Percentiles rank a stretch among this genome's conserved stretches.
phyloP scores from a whole-genome alignment of 1,140 invertebrate species.

The Listronotus oregonensis region DNA sequence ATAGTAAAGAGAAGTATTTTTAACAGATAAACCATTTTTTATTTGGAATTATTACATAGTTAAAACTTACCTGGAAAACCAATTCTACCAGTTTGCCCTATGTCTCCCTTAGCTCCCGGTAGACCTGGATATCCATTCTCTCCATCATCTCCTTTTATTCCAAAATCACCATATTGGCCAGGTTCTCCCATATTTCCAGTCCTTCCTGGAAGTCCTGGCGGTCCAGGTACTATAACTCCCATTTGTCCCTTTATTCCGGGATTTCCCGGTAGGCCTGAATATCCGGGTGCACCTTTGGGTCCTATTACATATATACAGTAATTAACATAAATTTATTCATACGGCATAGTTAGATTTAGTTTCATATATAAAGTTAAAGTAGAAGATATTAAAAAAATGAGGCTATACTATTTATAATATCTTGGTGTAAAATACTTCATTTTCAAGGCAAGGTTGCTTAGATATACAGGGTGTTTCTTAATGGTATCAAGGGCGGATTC shows the following conservation, averaged over 20 bases:
- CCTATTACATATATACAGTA: slow-evolving; percentile 57
- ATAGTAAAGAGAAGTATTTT: too few species aligned
- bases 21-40: too few species aligned
- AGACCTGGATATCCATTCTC: slow-evolving; percentile 61
- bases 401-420: too few species aligned
- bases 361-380: neutral
- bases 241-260: slow-evolving; percentile 61
- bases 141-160: slow-evolving; percentile 67
- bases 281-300: slow-evolving; percentile 62
- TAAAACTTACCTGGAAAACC: slow-evolving; percentile 62
- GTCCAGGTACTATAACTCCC: slow-evolving; percentile 60
- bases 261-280: slow-evolving; percentile 70
- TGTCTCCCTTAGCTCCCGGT: slow-evolving; percentile 54
- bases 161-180: slow-evolving; percentile 68
- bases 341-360: neutral
- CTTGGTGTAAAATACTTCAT: too few species aligned
- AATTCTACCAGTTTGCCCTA: slow-evolving; percentile 58
- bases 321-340: too few species aligned
- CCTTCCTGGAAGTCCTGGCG: slow-evolving; percentile 59
- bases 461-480: too few species aligned
- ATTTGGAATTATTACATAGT: neutral
- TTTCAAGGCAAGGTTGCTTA: too few species aligned
- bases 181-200: slow-evolving; percentile 58
- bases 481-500: too few species aligned
- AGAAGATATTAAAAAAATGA: neutral